Conservation (phyloP, 2,888 invertebrate species). For the Anaspis maculata region DNA sequence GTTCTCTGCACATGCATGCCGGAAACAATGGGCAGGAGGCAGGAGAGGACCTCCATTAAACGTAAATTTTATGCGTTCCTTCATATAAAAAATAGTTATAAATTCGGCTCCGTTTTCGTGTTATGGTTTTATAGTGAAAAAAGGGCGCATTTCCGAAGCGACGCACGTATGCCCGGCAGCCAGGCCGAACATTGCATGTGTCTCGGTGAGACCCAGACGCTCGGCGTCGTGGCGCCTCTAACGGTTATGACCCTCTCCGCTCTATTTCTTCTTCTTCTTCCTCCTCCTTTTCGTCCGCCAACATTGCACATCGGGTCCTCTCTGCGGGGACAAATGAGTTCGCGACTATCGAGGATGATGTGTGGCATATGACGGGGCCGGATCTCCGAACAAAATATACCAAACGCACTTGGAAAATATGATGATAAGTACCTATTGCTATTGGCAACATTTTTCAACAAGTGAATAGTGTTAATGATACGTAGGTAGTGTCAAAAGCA, state of each 20-base stretch:
- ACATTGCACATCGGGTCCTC: constrained; percentile 8
- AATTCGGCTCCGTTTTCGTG: constrained; percentile 23
- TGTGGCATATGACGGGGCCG: no score
- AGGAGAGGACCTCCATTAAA: no score
- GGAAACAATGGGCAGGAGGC: no score
- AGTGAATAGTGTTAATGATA: no score
- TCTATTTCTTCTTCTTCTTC: no score
- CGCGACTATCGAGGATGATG: constrained; percentile 15
- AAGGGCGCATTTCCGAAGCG: constrained; percentile 17
- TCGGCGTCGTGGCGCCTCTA: constrained; percentile 25
- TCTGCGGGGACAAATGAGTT: constrained; percentile 22
- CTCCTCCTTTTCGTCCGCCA: no score
- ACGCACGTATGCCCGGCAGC: constrained; percentile 19
- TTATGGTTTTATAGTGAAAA: constrained; percentile 18
- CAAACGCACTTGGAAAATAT: no score
- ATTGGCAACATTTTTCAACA: no score
- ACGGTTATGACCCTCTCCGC: constrained; percentile 10
- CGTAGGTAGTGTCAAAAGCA: no score
- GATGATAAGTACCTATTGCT: no score
- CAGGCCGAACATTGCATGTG: constrained; percentile 23
- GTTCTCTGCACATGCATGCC: no score
- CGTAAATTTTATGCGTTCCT: constrained; percentile 1
- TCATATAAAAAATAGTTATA: constrained; percentile 17
- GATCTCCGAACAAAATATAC: no score
- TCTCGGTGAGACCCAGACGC: constrained; percentile 22